Evolutionary conservation across 2,113 vertebrate genomes (phyloP).

Genomic region (Actenoides lindsayi): DNA sequence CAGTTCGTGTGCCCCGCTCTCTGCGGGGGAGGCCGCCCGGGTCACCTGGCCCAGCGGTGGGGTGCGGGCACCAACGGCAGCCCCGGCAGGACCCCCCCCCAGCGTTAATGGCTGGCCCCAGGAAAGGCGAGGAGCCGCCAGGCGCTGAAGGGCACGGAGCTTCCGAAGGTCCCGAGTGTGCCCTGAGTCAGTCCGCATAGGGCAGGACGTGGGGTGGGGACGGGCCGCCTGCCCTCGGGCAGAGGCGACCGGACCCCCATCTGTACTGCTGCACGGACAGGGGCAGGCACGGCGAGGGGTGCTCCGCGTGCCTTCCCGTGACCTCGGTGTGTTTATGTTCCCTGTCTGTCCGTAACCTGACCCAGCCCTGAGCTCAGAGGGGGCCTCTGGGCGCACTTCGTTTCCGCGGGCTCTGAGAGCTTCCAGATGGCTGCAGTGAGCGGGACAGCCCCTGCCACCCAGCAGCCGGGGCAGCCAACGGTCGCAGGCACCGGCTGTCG

Average conservation of each 20-base stretch:
- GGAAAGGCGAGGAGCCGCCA: rapidly evolving
- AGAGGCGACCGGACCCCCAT: rapidly evolving
- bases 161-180: rapidly evolving
- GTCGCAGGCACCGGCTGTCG: neutral
- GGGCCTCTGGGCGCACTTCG: neutral
- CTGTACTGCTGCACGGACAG: neutral
- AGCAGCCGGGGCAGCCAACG: neutral
- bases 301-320: neutral
- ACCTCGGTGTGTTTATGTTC: neutral
- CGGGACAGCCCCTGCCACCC: neutral
- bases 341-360: neutral
- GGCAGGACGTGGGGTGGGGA: neutral
- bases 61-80: too few species aligned
- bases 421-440: constrained; percentile 8
- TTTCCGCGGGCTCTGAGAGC: neutral
- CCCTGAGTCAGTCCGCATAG: rapidly evolving
- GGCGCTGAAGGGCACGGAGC: rapidly evolving
- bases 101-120: neutral
- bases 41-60: neutral
- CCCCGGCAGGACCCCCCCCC: too few species aligned
- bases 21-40: neutral
- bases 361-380: neutral
- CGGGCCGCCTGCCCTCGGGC: neutral
- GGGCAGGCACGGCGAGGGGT: neutral
- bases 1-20: too few species aligned